These are phyloP conservation scores for Antrozous pallidus DNA, from an alignment of 2,797 vertebrate species.

Conservation along the genomic window DNA sequence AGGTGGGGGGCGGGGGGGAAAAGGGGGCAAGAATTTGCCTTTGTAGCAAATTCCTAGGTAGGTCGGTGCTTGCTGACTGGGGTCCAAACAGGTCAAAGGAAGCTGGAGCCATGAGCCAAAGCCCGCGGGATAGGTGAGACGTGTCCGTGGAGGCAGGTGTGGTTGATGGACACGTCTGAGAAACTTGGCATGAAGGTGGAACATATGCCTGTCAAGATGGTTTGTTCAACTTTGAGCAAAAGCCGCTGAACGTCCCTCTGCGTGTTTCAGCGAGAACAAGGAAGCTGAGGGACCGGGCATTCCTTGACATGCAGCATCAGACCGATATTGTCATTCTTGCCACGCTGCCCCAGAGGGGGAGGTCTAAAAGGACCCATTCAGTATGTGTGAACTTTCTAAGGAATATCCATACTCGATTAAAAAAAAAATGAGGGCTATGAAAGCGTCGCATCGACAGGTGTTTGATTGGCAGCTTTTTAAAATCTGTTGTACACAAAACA, in stretches of 20 bases:
- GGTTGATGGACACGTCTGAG: not conserved
- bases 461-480: not conserved
- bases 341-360: not conserved
- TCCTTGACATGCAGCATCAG: not conserved
- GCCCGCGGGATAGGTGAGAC: fast-evolving
- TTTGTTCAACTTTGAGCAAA: not conserved
- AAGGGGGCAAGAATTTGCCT: not conserved
- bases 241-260: not conserved
- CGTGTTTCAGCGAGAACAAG: not conserved
- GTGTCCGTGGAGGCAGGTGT: not conserved
- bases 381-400: not conserved
- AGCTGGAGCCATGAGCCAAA: not conserved
- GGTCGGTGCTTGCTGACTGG: not conserved
- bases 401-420: not conserved
- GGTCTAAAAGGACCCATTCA: not conserved
- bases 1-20: not conserved
- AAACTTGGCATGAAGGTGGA: not conserved
- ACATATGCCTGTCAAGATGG: not conserved
- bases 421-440: not conserved
- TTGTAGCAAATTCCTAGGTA: not conserved
- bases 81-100: not conserved
- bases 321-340: not conserved
- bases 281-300: not conserved
- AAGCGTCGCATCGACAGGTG: not conserved
- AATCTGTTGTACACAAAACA: not conserved